These are phyloP conservation scores for Chlamydotis undulata DNA, from an alignment of 2,113 vertebrate species.

Conservation along the genomic window DNA sequence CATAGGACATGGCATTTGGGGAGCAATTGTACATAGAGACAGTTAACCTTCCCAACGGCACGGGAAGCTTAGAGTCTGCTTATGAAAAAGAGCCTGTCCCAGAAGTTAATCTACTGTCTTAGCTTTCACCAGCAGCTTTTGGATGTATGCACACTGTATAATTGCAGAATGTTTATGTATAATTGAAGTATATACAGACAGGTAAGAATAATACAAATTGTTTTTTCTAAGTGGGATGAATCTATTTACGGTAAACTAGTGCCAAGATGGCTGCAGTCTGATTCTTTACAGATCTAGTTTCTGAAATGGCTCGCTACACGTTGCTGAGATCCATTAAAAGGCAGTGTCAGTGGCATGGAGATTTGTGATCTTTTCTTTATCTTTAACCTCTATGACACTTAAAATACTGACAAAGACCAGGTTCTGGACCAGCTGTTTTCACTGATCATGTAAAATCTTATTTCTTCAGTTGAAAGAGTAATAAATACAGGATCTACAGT, in stretches of 20 bases:
- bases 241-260: not conserved
- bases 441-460: not conserved
- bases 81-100: not conserved
- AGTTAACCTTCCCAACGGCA: not conserved
- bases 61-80: not conserved
- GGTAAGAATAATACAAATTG: not conserved
- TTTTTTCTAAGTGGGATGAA: not conserved
- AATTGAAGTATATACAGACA: not conserved
- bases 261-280: not conserved
- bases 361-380: not conserved
- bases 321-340: not conserved
- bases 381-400: not conserved
- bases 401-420: not conserved
- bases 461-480: not conserved
- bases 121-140: not conserved
- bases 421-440: not conserved
- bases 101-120: not conserved
- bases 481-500: not conserved
- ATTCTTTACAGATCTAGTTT: not conserved
- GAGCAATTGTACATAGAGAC: not conserved
- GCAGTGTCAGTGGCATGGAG: not conserved
- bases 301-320: not conserved
- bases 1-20: not conserved
- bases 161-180: not conserved
- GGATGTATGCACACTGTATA: not conserved